A percentile compares a stretch with the other conserved stretches of the same genome.
phyloP scores from a whole-genome alignment of 2,888 invertebrate genomes.

The Ectobius pallidus region DNA sequence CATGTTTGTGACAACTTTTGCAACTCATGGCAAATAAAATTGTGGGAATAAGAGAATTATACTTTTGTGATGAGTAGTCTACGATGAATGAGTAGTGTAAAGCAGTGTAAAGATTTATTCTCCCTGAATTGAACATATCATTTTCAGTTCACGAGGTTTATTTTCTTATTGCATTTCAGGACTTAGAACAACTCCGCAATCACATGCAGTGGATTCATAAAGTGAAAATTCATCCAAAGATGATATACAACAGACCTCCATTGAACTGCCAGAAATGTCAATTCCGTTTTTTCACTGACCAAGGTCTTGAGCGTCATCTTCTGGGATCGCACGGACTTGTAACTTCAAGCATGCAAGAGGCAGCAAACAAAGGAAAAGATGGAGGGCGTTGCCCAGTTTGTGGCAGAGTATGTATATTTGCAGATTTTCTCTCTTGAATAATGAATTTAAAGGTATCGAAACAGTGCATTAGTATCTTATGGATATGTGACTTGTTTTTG shows the following conservation, averaged over 20 bases:
- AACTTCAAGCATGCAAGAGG: conserved; percentile 94
- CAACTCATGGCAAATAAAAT: no score
- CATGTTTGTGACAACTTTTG: no score
- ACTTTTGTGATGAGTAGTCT: no score
- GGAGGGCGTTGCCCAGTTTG: conserved; percentile 94
- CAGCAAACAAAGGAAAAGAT: conserved; percentile 93
- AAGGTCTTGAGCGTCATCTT: conserved; percentile 91
- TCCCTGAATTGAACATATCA: no score
- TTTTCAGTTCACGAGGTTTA: no score
- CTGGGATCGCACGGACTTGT: conserved; percentile 93
- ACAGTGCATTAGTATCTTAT: no score
- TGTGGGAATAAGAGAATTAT: no score
- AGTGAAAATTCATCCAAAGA: conserved; percentile 94
- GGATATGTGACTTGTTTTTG: no score
- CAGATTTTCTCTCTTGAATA: no score
- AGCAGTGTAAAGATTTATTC: no score
- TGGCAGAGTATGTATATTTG: conserved; percentile 73
- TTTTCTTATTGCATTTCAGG: conserved; percentile 60
- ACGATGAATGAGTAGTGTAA: no score
- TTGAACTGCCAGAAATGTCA: conserved; percentile 96
- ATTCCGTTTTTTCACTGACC: conserved; percentile 94
- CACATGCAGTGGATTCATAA: conserved; percentile 99
- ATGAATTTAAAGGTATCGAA: no score
- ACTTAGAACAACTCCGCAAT: conserved; percentile 89
- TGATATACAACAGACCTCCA: conserved; percentile 93